Conservation (phyloP, 2,113 vertebrate species). For the Alaudala cheleensis region DNA sequence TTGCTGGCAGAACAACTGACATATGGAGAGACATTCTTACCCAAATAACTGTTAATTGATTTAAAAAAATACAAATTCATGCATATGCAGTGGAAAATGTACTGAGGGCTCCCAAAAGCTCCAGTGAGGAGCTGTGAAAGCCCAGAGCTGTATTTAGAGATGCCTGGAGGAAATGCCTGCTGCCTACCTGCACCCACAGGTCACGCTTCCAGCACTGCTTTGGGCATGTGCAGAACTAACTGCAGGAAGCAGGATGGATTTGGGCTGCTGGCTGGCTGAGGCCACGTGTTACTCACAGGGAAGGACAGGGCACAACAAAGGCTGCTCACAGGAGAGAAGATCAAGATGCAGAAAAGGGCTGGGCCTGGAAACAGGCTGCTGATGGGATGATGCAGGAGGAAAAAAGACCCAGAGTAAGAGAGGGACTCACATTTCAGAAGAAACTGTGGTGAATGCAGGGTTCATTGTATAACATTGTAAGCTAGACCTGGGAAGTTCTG, state of each 20-base stretch:
- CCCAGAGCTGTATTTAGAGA: not conserved
- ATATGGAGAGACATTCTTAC: constrained; percentile 54
- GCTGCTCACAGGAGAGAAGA: not conserved
- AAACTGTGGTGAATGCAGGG: constrained; percentile 49
- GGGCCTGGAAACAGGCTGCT: not conserved
- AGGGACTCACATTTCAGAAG: constrained; percentile 20
- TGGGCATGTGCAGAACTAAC: not conserved
- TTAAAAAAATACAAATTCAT: not conserved
- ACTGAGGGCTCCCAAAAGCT: constrained; percentile 8
- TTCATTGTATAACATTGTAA: constrained; percentile 41
- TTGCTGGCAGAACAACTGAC: constrained; percentile 58
- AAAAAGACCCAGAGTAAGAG: constrained; percentile 8
- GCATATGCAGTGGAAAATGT: constrained; percentile 34
- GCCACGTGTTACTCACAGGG: not conserved
- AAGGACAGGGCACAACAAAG: not conserved
- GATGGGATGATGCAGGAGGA: not conserved
- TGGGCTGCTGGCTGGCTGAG: not conserved
- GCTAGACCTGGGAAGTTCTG: constrained; percentile 25
- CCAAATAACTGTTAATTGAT: constrained; percentile 63
- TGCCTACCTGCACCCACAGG: not conserved
- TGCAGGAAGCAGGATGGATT: not conserved
- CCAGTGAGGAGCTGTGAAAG: constrained; percentile 14
- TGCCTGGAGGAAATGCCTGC: not conserved
- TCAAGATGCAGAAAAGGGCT: not conserved
- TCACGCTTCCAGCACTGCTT: not conserved